Percentiles rank a stretch among this genome's conserved stretches.
These are phyloP conservation scores for Sebastes trivittatus DNA, from an alignment of 2,797 vertebrate species.

Conservation along the genomic window DNA sequence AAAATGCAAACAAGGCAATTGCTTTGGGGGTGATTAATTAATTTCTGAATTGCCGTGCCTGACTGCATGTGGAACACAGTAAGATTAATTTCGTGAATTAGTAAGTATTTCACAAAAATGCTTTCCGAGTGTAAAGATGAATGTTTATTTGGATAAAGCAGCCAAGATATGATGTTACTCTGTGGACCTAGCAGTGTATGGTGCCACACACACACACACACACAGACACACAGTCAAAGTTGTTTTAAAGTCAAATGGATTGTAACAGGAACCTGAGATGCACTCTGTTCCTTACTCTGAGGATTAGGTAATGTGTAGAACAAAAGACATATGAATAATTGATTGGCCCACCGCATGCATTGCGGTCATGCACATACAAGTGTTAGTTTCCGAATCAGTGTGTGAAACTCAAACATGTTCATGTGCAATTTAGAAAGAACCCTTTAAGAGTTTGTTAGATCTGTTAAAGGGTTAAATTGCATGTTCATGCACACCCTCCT, in stretches of 20 bases:
- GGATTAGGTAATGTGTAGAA: constrained; percentile 82
- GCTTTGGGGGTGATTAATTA: constrained; percentile 67
- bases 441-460: background rate
- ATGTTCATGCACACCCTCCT: too few species aligned
- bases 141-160: constrained; percentile 63
- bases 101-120: constrained; percentile 50
- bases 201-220: background rate
- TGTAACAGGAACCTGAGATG: constrained; percentile 76
- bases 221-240: constrained; percentile 72
- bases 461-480: too few species aligned
- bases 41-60: constrained; percentile 55
- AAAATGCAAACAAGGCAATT: constrained; percentile 64
- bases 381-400: constrained; percentile 65
- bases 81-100: constrained; percentile 66
- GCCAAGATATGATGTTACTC: constrained; percentile 51
- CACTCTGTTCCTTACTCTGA: constrained; percentile 68
- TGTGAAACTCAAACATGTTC: constrained; percentile 53
- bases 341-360: constrained; percentile 63
- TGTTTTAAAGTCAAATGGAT: constrained; percentile 87
- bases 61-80: constrained; percentile 52
- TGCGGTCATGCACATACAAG: constrained; percentile 75
- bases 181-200: constrained; percentile 1
- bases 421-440: constrained; percentile 10
- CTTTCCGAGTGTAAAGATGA: constrained; percentile 55
- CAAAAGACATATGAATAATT: constrained; percentile 85